Base-by-base conservation (phyloP, 2,888 invertebrate species). In the Balanococcus diminutus region DNA sequence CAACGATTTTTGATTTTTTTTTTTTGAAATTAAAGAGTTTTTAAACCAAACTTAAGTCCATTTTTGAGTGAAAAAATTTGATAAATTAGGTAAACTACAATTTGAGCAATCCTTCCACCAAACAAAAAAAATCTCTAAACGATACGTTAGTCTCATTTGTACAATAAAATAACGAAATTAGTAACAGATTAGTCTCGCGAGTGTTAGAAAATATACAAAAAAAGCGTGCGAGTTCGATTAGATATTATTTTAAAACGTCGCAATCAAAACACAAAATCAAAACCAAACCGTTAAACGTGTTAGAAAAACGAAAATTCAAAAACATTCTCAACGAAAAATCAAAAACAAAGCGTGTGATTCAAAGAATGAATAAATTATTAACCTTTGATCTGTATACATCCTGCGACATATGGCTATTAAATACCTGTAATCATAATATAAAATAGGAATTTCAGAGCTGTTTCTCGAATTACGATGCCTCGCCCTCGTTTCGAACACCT, bases 371-470 rank as follows among this genome's bases (percentile, higher is more conserved):
- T 72, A 86, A 42, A 31, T 67, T 86, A 86, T 86, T 93, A 94
- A 95, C 95, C 94, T 96, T 96, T 92, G 95, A 94, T 93, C 96
- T 94, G 93, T 95, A 96, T 91, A 95, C 94, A 92, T 96, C 96
- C 93, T 94, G 92, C 95, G 86, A 94, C 93, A 95, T 95, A 93
- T 96, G 96, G 93, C 95, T 96, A 94, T 96, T 96, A 93, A 96
- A 96, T 91, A 96, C 96, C 96, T 96, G 93, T 91, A 95, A 94
- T 93, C 88, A 88, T 82, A n/a, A 87, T 87, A 88, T 87, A 87
- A 87, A n/a, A 87, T 46, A 87, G 87, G 86, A 87, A 87, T 87
- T 88, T 87, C 46, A 51, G 42, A 42, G 1, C 46, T 5, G 19
- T 82, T 39, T 46, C 22, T n/a, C 25, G 4, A 32, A 28, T 31